A percentile compares a stretch with the other conserved stretches of the same genome.
phyloP scores from a whole-genome alignment of 2,888 invertebrate genomes.

The Mimas tiliae region DNA sequence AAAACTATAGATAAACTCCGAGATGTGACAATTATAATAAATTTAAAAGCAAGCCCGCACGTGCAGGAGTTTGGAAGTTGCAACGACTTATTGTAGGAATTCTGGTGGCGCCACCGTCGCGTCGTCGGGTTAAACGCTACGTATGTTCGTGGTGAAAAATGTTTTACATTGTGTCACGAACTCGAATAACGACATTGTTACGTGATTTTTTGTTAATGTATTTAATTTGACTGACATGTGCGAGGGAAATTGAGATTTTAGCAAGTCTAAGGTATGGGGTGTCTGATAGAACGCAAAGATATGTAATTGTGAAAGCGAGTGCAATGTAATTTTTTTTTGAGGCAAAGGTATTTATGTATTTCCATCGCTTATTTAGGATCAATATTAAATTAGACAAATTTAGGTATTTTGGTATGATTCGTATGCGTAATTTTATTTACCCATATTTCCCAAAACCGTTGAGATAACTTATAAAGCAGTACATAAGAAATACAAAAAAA shows the following conservation, averaged over 20 bases:
- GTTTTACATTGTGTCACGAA: background rate
- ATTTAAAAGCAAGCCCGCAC: slow-evolving; percentile 49
- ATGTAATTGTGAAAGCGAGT: too few relatives aligned
- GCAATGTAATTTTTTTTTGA: too few relatives aligned
- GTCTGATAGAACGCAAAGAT: too few relatives aligned
- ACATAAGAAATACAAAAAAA: too few relatives aligned
- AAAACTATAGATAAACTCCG: slow-evolving; percentile 12
- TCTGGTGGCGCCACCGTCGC: slow-evolving; percentile 49
- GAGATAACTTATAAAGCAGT: too few relatives aligned
- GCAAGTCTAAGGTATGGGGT: too few relatives aligned
- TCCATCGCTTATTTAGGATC: too few relatives aligned
- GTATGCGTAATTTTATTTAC: too few relatives aligned
- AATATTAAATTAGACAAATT: too few relatives aligned
- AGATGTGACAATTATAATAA: slow-evolving; percentile 60
- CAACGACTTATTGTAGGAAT: slow-evolving; percentile 53
- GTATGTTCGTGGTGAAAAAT: slow-evolving; percentile 6
- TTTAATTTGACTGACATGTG: background rate
- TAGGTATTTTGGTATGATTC: too few relatives aligned
- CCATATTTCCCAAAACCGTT: too few relatives aligned
- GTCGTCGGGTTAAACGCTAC: slow-evolving; percentile 4
- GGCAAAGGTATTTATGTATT: too few relatives aligned
- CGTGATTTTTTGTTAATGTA: background rate
- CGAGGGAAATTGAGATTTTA: background rate
- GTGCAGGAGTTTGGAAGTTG: slow-evolving; percentile 51
- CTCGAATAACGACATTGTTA: background rate